phyloP scores from a whole-genome alignment of 2,888 invertebrate species.

The Malacosoma neustria region DNA sequence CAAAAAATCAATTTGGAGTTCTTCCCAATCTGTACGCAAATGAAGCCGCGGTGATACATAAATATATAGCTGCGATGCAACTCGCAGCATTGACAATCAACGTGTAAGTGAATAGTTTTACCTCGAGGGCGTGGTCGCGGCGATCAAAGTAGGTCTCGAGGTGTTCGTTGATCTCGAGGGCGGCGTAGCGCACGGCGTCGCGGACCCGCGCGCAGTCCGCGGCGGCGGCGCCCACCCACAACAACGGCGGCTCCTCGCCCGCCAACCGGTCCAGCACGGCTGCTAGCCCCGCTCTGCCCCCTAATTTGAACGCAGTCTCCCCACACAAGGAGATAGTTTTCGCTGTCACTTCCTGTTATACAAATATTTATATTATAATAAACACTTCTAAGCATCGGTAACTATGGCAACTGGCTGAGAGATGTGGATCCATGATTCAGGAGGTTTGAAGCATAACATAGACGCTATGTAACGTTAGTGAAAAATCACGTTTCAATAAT shows the following conservation, averaged over 20 bases:
- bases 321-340: constrained; percentile 76
- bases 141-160: constrained; percentile 95
- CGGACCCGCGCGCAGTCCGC: constrained; percentile 82
- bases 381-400: no score
- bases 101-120: constrained; percentile 42
- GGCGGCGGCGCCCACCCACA: constrained; percentile 87
- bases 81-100: no score
- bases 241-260: constrained; percentile 87
- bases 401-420: no score
- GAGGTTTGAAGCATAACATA: no score
- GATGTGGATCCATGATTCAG: no score
- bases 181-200: constrained; percentile 90
- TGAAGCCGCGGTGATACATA: no score
- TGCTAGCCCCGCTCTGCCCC: constrained; percentile 35
- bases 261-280: constrained; percentile 78
- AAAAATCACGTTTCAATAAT: no score
- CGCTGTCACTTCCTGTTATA: constrained; percentile 83
- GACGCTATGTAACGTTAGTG: no score
- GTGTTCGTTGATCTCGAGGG: constrained; percentile 95
- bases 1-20: no score
- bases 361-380: no score
- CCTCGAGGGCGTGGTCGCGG: constrained; percentile 90
- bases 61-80: no score
- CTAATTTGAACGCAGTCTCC: constrained; percentile 24
- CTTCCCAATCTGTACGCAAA: no score